These are phyloP conservation scores for Festucalex cinctus DNA, from an alignment of 2,113 vertebrate species.

Conservation along the genomic window DNA sequence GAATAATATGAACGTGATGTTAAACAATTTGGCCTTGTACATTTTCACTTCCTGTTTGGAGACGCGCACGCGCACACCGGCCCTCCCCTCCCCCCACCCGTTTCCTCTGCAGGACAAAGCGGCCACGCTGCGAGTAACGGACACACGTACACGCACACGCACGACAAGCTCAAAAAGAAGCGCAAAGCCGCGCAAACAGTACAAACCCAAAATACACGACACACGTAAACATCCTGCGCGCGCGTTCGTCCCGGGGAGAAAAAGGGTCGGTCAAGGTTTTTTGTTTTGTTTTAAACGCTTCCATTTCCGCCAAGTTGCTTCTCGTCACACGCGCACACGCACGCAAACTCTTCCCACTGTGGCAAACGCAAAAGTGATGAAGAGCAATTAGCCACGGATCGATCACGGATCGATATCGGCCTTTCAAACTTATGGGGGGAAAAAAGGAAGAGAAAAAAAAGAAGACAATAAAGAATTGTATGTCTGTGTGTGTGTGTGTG, in stretches of 20 bases:
- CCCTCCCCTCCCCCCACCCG: constrained; percentile 52
- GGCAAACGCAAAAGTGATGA: not conserved
- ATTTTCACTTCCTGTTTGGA: constrained; percentile 36
- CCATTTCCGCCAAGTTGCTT: constrained; percentile 32
- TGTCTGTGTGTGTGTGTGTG: constrained; percentile 12
- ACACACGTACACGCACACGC: constrained; percentile 28
- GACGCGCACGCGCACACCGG: constrained; percentile 13
- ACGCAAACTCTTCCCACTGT: not conserved
- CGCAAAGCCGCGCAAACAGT: constrained; percentile 2
- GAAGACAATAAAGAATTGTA: not conserved
- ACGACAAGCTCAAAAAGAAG: constrained; percentile 3
- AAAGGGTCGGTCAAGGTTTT: not conserved
- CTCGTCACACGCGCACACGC: not conserved
- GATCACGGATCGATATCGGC: not conserved
- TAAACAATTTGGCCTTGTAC: not conserved
- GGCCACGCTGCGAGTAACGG: constrained; percentile 58
- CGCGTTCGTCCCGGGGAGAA: not conserved
- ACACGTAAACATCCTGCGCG: not conserved
- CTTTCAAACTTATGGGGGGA: too few species aligned
- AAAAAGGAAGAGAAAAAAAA: not conserved
- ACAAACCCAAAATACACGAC: not conserved
- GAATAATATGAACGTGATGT: not conserved
- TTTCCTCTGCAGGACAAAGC: constrained; percentile 68
- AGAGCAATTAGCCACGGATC: not conserved
- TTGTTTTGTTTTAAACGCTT: not conserved